Evolutionary conservation across 1,140 invertebrate genomes (phyloP).

Genomic region (Philotrypesis tridentata): DNA sequence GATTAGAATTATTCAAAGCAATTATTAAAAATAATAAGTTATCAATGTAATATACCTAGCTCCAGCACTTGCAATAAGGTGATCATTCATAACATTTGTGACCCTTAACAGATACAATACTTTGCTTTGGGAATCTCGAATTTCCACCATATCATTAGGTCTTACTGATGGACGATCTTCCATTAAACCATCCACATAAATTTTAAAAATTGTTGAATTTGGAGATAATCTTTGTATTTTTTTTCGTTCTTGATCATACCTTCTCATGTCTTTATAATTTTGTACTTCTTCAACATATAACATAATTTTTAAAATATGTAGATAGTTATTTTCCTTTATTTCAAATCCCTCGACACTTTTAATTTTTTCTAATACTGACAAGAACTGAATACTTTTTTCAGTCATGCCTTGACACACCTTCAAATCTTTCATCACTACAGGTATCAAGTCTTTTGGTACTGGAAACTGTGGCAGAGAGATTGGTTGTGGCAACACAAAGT

Average conservation of each 20-base stretch:
- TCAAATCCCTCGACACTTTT: slow-evolving; percentile 67
- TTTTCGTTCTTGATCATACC: slow-evolving; percentile 73
- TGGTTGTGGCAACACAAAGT: slow-evolving; percentile 9
- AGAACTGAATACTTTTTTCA: slow-evolving; percentile 42
- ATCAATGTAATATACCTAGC: slow-evolving; percentile 18
- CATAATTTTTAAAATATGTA: slow-evolving; percentile 78
- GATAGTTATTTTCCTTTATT: slow-evolving; percentile 74
- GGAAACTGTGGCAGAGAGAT: slow-evolving; percentile 9
- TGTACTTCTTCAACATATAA: slow-evolving; percentile 86
- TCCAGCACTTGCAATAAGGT: slow-evolving; percentile 28
- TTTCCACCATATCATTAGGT: slow-evolving; percentile 81
- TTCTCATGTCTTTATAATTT: slow-evolving; percentile 76
- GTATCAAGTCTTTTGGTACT: slow-evolving; percentile 38
- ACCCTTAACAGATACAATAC: not conserved
- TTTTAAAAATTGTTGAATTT: slow-evolving; percentile 77
- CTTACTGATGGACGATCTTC: slow-evolving; percentile 86
- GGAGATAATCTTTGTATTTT: slow-evolving; percentile 70
- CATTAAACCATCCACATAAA: slow-evolving; percentile 81
- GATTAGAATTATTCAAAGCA: not conserved
- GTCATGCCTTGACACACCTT: slow-evolving; percentile 31
- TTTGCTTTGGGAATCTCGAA: not conserved
- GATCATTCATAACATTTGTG: slow-evolving; percentile 44
- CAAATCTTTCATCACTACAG: slow-evolving; percentile 12
- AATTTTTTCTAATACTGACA: slow-evolving; percentile 19
- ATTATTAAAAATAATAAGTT: not conserved